Evolutionary conservation across 2,888 invertebrate genomes (phyloP).

Genomic region (Rutpela maculata): DNA sequence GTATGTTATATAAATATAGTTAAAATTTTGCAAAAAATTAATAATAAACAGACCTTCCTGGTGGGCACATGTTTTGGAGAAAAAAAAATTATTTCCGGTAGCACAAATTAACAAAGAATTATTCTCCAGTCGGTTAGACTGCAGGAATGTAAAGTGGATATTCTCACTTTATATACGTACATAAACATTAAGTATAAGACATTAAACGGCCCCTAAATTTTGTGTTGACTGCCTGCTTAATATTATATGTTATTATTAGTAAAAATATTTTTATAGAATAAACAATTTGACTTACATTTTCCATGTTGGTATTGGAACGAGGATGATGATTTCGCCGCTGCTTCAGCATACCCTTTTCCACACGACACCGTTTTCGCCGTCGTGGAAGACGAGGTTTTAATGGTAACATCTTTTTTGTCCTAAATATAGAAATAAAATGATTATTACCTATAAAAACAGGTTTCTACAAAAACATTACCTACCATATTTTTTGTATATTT

Average conservation of each 20-base stretch:
- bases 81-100: not conserved
- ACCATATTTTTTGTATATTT: not conserved
- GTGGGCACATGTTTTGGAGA: no score
- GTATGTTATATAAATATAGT: no score
- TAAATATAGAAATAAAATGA: not conserved
- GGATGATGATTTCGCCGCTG: not conserved
- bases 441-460: not conserved
- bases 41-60: no score
- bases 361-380: not conserved
- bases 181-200: not conserved
- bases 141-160: not conserved
- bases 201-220: not conserved
- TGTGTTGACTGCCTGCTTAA: not conserved
- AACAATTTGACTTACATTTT: not conserved
- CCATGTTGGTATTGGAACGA: not conserved
- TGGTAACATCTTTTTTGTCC: not conserved
- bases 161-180: not conserved
- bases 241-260: not conserved
- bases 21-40: no score
- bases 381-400: not conserved
- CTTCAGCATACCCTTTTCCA: not conserved
- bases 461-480: not conserved
- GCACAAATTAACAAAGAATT: not conserved
- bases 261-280: not conserved
- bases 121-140: not conserved